Conservation (phyloP, 1,140 invertebrate genomes). For the Lucilia sericata region DNA sequence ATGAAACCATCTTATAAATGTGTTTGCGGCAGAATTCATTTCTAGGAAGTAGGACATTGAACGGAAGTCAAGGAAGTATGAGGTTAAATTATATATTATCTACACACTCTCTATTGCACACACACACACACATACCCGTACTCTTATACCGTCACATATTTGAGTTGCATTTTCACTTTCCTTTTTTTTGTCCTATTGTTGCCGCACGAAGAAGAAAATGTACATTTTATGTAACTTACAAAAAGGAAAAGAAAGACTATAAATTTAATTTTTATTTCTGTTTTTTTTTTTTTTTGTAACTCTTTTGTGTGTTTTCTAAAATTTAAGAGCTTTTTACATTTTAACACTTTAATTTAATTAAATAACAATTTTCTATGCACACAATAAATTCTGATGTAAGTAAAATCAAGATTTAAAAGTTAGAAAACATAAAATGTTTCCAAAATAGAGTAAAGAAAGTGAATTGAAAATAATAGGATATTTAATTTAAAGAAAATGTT, state of each 20-base stretch:
- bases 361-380: too few species aligned
- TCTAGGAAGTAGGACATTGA: not conserved
- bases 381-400: too few species aligned
- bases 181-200: not conserved
- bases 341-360: too few species aligned
- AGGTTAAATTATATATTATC: conserved; percentile 10
- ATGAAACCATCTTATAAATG: not conserved
- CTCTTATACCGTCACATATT: not conserved
- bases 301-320: not conserved
- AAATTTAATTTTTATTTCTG: not conserved
- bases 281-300: not conserved
- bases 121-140: not conserved
- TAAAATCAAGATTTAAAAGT: too few species aligned
- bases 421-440: too few species aligned
- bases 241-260: not conserved
- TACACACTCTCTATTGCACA: too few species aligned
- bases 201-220: not conserved
- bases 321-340: not conserved
- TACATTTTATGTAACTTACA: not conserved
- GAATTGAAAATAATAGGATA: too few species aligned
- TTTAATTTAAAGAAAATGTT: too few species aligned
- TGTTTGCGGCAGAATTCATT: not conserved
- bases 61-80: not conserved
- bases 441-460: too few species aligned
- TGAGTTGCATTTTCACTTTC: conserved; percentile 12